phyloP scores from a whole-genome alignment of 2,888 invertebrate genomes.

The Epistrophe eligans region DNA sequence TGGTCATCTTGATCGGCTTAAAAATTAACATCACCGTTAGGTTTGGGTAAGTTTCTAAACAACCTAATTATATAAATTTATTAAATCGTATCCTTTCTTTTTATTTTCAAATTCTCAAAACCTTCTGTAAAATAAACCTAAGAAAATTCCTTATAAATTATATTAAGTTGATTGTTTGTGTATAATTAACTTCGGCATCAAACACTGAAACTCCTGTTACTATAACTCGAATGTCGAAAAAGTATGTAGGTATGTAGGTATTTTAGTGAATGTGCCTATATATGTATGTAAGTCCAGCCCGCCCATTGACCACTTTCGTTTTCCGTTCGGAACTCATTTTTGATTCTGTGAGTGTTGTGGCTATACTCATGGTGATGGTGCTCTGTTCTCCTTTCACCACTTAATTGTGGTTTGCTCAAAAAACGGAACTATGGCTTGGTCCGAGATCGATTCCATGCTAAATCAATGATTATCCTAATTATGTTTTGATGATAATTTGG shows the following conservation, averaged over 20 bases:
- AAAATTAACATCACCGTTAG: constrained; percentile 3
- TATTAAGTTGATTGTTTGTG: constrained; percentile 4
- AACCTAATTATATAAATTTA: constrained; percentile 13
- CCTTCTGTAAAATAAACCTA: background rate
- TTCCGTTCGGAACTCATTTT: constrained; percentile 52
- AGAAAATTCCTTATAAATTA: constrained; percentile 3
- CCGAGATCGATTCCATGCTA: constrained; percentile 68
- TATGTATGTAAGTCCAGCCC: background rate
- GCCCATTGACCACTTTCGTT: constrained; percentile 62
- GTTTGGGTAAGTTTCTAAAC: background rate
- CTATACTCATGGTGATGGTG: background rate
- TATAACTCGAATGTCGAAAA: background rate
- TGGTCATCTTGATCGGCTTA: background rate
- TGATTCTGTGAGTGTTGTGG: constrained; percentile 12
- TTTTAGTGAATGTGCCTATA: background rate
- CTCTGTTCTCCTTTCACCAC: constrained; percentile 70
- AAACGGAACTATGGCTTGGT: constrained; percentile 58
- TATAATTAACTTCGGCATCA: constrained; percentile 32
- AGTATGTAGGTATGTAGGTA: background rate
- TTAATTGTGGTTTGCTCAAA: constrained; percentile 66
- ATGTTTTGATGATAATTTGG: constrained; percentile 66
- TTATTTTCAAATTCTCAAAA: background rate
- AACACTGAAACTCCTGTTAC: background rate
- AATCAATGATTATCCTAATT: constrained; percentile 76
- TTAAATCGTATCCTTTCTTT: constrained; percentile 16